Base-by-base conservation (phyloP, 2,113 vertebrate species). In the Daphoenositta chrysoptera region DNA sequence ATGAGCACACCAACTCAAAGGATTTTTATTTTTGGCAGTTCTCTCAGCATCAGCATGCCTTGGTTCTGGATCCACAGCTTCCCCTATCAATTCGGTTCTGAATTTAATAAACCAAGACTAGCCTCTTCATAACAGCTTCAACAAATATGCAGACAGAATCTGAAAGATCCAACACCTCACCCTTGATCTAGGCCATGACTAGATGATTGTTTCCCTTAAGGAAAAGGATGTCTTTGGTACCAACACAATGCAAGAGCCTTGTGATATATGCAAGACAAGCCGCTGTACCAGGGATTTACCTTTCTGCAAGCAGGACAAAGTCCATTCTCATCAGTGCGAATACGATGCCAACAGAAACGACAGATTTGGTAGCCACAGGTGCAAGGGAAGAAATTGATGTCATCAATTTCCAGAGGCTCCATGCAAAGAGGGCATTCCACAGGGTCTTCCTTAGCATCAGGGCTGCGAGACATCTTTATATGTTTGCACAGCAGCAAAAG, bases 261-360 rank as follows among this genome's bases (percentile, higher is more conserved):
- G 82, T 15, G 58, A 50, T 40, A 84, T 2, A 76, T 15, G 76
- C 71, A 94, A 96, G 60, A 79, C 48, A 95, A 82, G 92, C 33
- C 0, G 28, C 39, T 94, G 86, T 57, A 95, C 77, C 96, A 71
- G 61, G 84, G 86, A 97, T 95, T 96, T 98, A 99, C 99, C 99
- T 99, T 99, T 99, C 99, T 99, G 97, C 99, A 99, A 95, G 99
- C 99, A 95, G 99, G 99, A 97, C 99, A 99, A 96, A 99, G 99
- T 94, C 99, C 99, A 77, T 99, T 99, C 98, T 99, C 99, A 92
- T 99, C 99, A 98, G 99, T 99, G 97, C 99, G 99, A 96, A 99
- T 99, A 97, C 99, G 98, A 97, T 99, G 99, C 99, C 99, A 99
- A 98, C 99, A 99, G 98, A 99, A 99, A 95, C 99, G 99, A 97